Percentiles rank a stretch among this genome's conserved stretches.
Evolutionary conservation across 2,113 vertebrate species (phyloP).

Genomic region (Heteronetta atricapilla): DNA sequence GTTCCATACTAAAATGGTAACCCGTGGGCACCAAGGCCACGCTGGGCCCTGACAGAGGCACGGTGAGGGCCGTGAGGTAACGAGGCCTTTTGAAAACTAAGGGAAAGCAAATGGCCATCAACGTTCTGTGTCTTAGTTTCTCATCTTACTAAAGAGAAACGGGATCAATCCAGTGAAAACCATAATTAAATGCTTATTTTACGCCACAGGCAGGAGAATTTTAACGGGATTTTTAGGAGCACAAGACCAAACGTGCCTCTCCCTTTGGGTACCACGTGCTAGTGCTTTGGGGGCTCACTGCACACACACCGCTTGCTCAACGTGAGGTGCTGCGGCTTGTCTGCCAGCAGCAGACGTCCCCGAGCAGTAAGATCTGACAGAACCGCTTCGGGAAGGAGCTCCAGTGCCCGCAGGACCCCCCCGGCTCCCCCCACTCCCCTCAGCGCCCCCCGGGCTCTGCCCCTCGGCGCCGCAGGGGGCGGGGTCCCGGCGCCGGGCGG

Average conservation of each 20-base stretch:
- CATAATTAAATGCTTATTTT: neutral
- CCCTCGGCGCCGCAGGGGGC: too few species aligned
- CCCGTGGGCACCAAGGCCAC: neutral
- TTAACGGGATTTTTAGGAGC: neutral
- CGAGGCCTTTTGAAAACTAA: neutral
- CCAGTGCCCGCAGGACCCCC: too few species aligned
- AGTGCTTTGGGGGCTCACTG: neutral
- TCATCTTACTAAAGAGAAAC: neutral
- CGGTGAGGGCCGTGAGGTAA: neutral
- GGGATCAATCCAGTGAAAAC: neutral
- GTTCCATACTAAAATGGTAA: neutral
- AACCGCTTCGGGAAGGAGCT: too few species aligned
- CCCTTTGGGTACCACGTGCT: neutral
- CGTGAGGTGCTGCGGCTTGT: too few species aligned
- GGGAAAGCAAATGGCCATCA: neutral
- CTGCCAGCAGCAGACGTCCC: too few species aligned
- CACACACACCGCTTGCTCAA: too few species aligned
- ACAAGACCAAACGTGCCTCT: neutral
- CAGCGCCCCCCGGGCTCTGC: too few species aligned
- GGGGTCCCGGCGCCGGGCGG: too few species aligned
- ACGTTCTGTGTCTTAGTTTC: accelerated
- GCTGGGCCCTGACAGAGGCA: neutral
- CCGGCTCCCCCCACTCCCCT: too few species aligned
- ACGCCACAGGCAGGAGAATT: neutral
- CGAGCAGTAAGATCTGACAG: too few species aligned